A percentile compares a stretch with the other conserved stretches of the same genome.
phyloP scores from a whole-genome alignment of 2,113 vertebrate genomes.

The Coptodon rendalli region DNA sequence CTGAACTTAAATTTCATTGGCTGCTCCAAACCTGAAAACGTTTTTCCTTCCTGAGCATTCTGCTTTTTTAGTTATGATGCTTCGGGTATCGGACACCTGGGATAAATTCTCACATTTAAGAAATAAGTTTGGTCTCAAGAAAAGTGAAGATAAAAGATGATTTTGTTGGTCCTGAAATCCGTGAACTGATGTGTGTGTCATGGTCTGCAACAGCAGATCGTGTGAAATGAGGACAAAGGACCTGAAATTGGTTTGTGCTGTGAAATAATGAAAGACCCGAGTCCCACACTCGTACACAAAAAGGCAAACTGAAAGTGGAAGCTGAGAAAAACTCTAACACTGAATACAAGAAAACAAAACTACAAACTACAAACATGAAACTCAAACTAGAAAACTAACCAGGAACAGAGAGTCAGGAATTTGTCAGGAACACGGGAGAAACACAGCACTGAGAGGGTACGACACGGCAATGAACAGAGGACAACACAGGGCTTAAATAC shows the following conservation, averaged over 20 bases:
- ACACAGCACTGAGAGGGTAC: background rate
- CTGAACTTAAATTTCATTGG: fast-evolving
- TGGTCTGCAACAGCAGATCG: background rate
- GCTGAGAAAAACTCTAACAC: background rate
- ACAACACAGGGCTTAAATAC: background rate
- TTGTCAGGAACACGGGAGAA: fast-evolving
- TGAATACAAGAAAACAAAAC: background rate
- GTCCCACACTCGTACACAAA: background rate
- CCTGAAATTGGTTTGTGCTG: background rate
- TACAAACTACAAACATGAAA: background rate
- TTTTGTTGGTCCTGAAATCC: background rate
- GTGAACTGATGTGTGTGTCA: background rate
- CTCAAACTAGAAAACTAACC: background rate
- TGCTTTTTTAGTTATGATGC: background rate
- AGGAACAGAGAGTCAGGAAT: fast-evolving
- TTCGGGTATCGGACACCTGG: background rate
- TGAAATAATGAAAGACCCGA: fast-evolving
- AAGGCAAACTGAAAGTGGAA: background rate
- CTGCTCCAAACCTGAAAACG: background rate
- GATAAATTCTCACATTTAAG: background rate
- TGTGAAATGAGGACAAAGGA: background rate
- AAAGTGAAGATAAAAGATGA: background rate
- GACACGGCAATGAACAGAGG: fast-evolving
- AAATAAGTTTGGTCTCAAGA: background rate
- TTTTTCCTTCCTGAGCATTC: background rate